Conservation (phyloP, 2,888 invertebrate species). For the Heliconius ismenius region DNA sequence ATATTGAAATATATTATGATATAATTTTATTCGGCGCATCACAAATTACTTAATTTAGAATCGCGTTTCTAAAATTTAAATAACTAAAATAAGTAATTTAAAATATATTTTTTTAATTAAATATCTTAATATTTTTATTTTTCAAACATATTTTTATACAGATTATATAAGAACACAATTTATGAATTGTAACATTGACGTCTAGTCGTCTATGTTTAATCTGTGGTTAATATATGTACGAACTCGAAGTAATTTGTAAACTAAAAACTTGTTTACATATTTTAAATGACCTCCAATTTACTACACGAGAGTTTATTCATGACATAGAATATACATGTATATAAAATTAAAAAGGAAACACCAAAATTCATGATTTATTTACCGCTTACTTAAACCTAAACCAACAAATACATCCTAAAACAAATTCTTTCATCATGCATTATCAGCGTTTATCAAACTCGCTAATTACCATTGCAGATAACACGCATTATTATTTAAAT, state of each 20-base stretch:
- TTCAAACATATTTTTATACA: background rate
- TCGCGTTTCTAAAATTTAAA: background rate
- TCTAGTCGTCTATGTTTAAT: background rate
- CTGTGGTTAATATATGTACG: background rate
- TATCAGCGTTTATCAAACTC: conserved; percentile 59
- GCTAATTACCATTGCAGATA: conserved; percentile 77
- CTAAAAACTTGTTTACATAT: background rate
- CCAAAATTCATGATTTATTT: background rate
- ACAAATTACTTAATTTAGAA: no score
- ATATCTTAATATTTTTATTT: background rate
- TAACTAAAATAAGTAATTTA: background rate
- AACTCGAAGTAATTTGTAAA: background rate
- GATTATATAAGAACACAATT: background rate
- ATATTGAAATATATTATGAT: no score
- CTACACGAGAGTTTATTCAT: background rate
- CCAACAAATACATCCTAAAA: conserved; percentile 26
- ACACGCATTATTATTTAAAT: conserved; percentile 67
- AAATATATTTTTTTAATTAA: background rate
- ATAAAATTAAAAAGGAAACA: background rate
- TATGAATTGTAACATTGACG: background rate
- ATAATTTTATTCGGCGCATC: no score
- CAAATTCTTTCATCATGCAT: conserved; percentile 44
- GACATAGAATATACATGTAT: background rate
- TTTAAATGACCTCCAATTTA: background rate
- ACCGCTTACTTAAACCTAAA: conserved; percentile 16